Base-by-base conservation (phyloP, 1,140 invertebrate species). In the Mizuhopecten yessoensis region DNA sequence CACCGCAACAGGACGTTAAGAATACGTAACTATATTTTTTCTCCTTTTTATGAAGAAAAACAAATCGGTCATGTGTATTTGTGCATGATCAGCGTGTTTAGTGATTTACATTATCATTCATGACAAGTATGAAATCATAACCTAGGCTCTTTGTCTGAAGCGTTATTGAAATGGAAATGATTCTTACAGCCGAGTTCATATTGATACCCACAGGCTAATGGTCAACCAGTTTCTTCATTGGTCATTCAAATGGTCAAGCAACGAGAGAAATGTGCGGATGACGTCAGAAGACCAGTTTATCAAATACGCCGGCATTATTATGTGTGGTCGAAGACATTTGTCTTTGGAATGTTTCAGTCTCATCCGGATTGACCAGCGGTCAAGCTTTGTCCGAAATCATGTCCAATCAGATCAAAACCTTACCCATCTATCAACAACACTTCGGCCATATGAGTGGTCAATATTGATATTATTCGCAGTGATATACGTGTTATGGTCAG, bases 401-500 rank as follows among this genome's bases (percentile, higher is more conserved):
- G 11, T 75, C 11, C 23, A 75, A 75, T 75, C 57, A 75, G 57
- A 75, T 75, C n/a, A 75, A 75, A 75, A n/a, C 11, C 57, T 29
- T 29, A 9, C 29, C 17, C 57, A 75, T 75, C 57, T 75, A 75
- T n/a, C 57, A 75, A 7, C 9, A 1, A n/a, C 57, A 75, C 57
- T 75, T n/a, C 57, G 57, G n/a, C 57, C 57, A 29, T 7, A n/a
- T n/a, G n/a, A 29, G n/a, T 75, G 57, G 57, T n/a, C 57, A 75
- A 7, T 75, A 75, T 75, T 75, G 57, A 75, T 75, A 75, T 17
- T 75, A 75, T n/a, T 75, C 57, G 7, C 9, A 7, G 57, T 75
- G 57, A 75, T 75, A 75, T 75, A 75, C 29, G 57, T 75, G 17
- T 75, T 75, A 75, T 75, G 57, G 57, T 75, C 57, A 75, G 57